A percentile compares a stretch with the other conserved stretches of the same genome.
phyloP scores from a whole-genome alignment of 2,888 invertebrate genomes.

The Laspeyria flexula region DNA sequence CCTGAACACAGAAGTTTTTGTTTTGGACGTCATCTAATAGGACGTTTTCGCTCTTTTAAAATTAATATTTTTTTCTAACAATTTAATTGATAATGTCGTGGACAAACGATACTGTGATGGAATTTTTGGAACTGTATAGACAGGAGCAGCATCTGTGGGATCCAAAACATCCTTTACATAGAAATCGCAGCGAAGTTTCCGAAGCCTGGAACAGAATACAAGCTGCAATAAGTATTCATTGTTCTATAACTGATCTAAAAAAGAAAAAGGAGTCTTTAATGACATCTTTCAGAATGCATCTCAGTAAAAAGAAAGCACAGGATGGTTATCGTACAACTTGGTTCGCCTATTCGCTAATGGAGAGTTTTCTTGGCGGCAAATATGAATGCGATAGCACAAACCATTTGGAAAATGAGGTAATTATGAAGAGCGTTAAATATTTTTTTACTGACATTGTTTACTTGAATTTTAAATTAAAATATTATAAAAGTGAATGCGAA shows the following conservation, averaged over 20 bases:
- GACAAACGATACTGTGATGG: constrained; percentile 69
- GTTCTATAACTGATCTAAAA: constrained; percentile 68
- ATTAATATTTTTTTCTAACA: constrained; percentile 3
- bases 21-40: constrained; percentile 33
- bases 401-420: constrained; percentile 68
- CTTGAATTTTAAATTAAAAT: neutral
- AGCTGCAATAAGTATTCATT: constrained; percentile 59
- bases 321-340: constrained; percentile 66
- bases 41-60: constrained; percentile 33
- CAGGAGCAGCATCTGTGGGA: constrained; percentile 75
- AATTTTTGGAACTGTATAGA: constrained; percentile 74
- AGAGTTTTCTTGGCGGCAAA: constrained; percentile 74
- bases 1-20: constrained; percentile 43
- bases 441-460: neutral
- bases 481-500: neutral
- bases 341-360: constrained; percentile 78
- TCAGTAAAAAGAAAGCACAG: constrained; percentile 62
- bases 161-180: constrained; percentile 68
- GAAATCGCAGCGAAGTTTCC: constrained; percentile 67
- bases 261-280: constrained; percentile 80
- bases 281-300: constrained; percentile 74
- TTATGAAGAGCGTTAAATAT: neutral
- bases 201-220: constrained; percentile 77
- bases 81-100: constrained; percentile 58
- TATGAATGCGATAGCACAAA: constrained; percentile 71